Evolutionary conservation across 2,888 invertebrate species (phyloP).

Genomic region (Drosophila kanekoi): DNA sequence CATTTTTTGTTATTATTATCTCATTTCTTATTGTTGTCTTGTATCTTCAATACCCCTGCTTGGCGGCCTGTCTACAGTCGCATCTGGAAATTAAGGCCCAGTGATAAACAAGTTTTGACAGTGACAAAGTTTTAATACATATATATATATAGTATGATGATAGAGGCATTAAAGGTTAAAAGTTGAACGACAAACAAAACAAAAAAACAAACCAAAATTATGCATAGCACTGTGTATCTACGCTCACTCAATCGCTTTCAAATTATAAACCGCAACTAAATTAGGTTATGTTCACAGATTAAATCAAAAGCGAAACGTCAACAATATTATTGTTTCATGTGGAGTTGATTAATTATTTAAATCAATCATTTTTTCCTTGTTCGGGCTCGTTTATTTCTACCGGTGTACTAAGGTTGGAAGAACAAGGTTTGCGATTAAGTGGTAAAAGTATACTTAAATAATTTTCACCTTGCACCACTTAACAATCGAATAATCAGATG

Average conservation of each 20-base stretch:
- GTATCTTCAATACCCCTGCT: constrained; percentile 47
- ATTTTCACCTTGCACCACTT: constrained; percentile 24
- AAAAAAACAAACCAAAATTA: neutral
- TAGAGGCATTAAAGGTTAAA: neutral
- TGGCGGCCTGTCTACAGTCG: constrained; percentile 45
- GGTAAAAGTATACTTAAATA: neutral
- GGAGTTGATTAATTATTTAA: constrained; percentile 17
- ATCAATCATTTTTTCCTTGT: constrained; percentile 22
- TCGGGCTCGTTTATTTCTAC: constrained; percentile 3
- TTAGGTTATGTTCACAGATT: neutral
- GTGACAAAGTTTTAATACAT: constrained; percentile 6
- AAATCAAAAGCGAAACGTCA: neutral
- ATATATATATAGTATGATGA: constrained; percentile 3
- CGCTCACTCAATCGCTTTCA: too few relatives aligned
- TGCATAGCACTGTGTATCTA: too few relatives aligned
- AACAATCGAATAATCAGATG: constrained; percentile 16
- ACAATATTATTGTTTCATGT: constrained; percentile 3
- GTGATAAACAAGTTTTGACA: constrained; percentile 33
- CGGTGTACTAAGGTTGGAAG: constrained; percentile 18
- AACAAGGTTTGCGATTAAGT: constrained; percentile 22
- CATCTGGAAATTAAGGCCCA: constrained; percentile 28
- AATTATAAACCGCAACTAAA: neutral
- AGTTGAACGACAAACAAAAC: neutral
- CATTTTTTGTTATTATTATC: constrained; percentile 76
- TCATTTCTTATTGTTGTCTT: constrained; percentile 64